A percentile compares a stretch with the other conserved stretches of the same genome.
These are phyloP conservation scores for Nannospalax galili DNA, from an alignment of 2,113 vertebrate genomes.

Conservation along the genomic window DNA sequence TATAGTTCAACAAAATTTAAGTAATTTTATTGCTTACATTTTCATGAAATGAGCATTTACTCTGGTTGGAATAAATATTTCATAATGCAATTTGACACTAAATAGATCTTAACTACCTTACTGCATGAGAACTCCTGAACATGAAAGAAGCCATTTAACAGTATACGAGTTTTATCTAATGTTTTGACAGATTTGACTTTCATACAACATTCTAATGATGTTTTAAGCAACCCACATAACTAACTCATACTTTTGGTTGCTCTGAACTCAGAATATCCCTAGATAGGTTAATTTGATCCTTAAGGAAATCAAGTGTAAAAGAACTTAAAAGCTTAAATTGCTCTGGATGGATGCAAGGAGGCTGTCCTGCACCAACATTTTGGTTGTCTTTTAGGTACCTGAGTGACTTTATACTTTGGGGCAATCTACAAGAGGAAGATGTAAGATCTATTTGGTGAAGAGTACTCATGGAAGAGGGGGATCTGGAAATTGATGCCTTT, in stretches of 20 bases:
- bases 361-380: too few relatives aligned
- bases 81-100: background rate
- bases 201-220: background rate
- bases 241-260: background rate
- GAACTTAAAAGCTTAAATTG: background rate
- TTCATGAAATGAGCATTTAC: conserved; percentile 11
- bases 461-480: background rate
- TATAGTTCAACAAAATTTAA: background rate
- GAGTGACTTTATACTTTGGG: too few relatives aligned
- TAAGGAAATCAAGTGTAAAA: background rate
- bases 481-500: background rate
- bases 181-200: background rate
- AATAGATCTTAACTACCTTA: background rate
- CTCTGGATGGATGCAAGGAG: background rate
- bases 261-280: conserved; percentile 9
- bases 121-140: too few relatives aligned
- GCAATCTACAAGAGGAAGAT: too few relatives aligned
- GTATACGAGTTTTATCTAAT: conserved; percentile 20
- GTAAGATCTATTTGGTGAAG: background rate
- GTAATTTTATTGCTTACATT: background rate
- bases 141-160: background rate
- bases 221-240: conserved; percentile 7
- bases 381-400: too few relatives aligned
- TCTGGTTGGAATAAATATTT: too few relatives aligned
- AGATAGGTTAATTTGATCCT: background rate